A percentile compares a stretch with the other conserved stretches of the same genome.
Conservation (phyloP, 2,888 invertebrate species). For the Pammene fasciana region DNA sequence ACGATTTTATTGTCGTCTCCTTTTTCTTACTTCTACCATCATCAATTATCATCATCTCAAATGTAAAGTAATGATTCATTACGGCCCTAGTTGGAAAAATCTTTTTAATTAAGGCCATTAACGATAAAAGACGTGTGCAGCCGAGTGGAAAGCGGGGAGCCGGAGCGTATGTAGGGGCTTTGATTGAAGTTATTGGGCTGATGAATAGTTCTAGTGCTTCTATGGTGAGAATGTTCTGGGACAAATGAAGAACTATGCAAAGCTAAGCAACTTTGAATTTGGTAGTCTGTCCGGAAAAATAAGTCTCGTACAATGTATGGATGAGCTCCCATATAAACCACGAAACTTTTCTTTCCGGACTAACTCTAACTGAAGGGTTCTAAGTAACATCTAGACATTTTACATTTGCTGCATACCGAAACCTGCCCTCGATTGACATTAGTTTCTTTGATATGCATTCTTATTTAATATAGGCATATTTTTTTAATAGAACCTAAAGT, state of each 20-base stretch:
- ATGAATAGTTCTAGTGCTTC: conserved; percentile 10
- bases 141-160: conserved; percentile 48
- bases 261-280: not conserved
- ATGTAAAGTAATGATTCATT: conserved; percentile 46
- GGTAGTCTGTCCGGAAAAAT: no score
- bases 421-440: no score
- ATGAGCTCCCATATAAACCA: no score
- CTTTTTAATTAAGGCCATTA: conserved; percentile 53
- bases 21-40: conserved; percentile 36
- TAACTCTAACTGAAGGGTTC: not conserved
- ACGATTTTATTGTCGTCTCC: not conserved
- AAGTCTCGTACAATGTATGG: no score
- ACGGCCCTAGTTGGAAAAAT: conserved; percentile 49
- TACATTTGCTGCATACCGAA: no score
- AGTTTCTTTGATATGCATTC: no score
- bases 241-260: not conserved
- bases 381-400: no score
- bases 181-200: conserved; percentile 29
- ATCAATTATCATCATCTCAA: conserved; percentile 43
- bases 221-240: not conserved
- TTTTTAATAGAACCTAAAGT: no score
- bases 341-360: no score
- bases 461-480: no score
- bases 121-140: conserved; percentile 49
- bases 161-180: conserved; percentile 41